Percentiles rank a stretch among this genome's conserved stretches.
These are phyloP conservation scores for Ethmia dodecea DNA, from an alignment of 2,888 invertebrate species.

Conservation along the genomic window DNA sequence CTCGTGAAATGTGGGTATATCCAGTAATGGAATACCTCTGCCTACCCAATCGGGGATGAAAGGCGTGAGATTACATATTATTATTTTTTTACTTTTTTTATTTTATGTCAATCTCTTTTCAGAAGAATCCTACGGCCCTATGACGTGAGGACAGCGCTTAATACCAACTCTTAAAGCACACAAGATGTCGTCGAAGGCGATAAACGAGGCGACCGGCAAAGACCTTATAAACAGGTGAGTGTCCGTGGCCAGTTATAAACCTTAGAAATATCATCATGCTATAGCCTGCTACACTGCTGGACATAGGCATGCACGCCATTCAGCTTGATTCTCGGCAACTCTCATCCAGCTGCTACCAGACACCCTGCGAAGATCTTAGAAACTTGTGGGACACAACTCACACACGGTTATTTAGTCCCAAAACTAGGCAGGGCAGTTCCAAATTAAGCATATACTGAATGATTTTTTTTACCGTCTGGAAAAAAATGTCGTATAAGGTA, in stretches of 20 bases:
- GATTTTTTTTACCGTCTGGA: too few relatives aligned
- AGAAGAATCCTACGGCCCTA: conserved; percentile 45
- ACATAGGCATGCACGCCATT: not conserved
- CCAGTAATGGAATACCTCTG: too few relatives aligned
- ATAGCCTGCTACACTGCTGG: not conserved
- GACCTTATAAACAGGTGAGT: conserved; percentile 89
- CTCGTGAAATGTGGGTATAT: too few relatives aligned
- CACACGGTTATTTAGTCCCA: too few relatives aligned
- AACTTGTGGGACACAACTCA: too few relatives aligned
- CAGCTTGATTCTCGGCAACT: too few relatives aligned
- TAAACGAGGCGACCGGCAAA: conserved; percentile 96
- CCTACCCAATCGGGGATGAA: too few relatives aligned
- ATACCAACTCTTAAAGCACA: conserved; percentile 19
- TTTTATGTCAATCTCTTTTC: conserved; percentile 9
- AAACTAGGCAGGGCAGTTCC: not conserved
- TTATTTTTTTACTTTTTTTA: not conserved
- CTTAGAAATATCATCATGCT: not conserved
- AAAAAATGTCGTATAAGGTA: too few relatives aligned
- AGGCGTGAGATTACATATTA: too few relatives aligned
- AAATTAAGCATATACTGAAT: not conserved
- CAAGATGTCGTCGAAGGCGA: conserved; percentile 97
- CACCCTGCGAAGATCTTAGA: too few relatives aligned
- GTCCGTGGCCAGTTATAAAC: too few relatives aligned
- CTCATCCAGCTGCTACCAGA: too few relatives aligned
- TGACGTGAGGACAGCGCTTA: conserved; percentile 44